These are phyloP conservation scores for Lepus europaeus DNA, from an alignment of 2,113 vertebrate species.

Conservation along the genomic window DNA sequence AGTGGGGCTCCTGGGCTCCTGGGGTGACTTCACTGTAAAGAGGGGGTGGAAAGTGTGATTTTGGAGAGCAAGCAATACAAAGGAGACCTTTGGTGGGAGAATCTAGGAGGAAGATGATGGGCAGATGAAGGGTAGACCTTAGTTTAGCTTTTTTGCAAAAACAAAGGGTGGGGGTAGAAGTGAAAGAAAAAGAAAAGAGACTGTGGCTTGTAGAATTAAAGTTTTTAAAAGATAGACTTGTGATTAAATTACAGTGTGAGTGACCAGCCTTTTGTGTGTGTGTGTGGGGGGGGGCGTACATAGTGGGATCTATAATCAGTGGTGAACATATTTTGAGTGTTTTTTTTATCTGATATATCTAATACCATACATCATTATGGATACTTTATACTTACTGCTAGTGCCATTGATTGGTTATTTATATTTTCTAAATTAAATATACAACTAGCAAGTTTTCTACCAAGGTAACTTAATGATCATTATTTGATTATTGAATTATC, in stretches of 20 bases:
- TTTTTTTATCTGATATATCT: not conserved
- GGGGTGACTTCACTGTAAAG: too few species aligned
- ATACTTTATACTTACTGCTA: constrained; percentile 25
- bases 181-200: not conserved
- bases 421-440: not conserved
- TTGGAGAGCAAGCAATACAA: not conserved
- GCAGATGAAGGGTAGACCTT: not conserved
- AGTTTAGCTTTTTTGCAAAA: not conserved
- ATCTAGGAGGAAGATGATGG: not conserved
- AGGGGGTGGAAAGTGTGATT: too few species aligned
- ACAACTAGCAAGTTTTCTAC: not conserved
- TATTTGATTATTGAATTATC: constrained; percentile 24
- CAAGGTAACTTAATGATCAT: not conserved
- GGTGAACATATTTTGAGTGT: not conserved
- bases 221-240: not conserved
- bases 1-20: too few species aligned
- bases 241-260: not conserved
- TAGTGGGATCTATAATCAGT: not conserved
- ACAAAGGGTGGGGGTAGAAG: not conserved
- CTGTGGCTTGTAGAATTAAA: not conserved
- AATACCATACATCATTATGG: not conserved
- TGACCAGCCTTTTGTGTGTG: not conserved
- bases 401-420: not conserved
- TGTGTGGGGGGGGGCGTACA: too few species aligned
- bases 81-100: not conserved